Evolutionary conservation across 2,888 invertebrate genomes (phyloP).

Genomic region (Oscheius sp.): DNA sequence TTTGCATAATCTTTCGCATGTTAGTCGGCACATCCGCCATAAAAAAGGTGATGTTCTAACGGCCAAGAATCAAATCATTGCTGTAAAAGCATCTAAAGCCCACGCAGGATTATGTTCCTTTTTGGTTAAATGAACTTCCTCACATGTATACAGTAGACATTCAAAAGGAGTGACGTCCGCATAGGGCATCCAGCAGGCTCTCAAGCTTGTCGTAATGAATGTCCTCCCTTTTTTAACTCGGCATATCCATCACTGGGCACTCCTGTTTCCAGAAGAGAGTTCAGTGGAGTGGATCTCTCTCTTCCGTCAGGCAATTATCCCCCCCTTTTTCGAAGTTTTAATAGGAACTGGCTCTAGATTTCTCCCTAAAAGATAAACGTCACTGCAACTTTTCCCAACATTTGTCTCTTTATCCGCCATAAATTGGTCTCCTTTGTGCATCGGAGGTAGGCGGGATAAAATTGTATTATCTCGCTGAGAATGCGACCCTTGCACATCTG

Average conservation of each 20-base stretch:
- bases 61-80: too few relatives aligned
- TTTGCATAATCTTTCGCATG: too few relatives aligned
- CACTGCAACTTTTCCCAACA: neutral
- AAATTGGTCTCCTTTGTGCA: neutral
- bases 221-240: neutral
- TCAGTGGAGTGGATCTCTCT: neutral
- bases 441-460: conserved; percentile 29
- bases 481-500: conserved; percentile 29
- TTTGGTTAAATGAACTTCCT: too few relatives aligned
- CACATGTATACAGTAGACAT: too few relatives aligned
- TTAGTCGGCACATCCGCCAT: too few relatives aligned
- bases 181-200: too few relatives aligned
- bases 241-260: conserved; percentile 14
- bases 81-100: too few relatives aligned
- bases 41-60: too few relatives aligned
- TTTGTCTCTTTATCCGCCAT: conserved; percentile 5
- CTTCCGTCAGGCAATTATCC: neutral
- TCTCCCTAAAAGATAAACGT: neutral
- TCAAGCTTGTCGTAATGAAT: conserved; percentile 14
- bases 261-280: neutral
- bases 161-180: too few relatives aligned
- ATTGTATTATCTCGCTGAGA: conserved; percentile 30
- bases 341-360: neutral
- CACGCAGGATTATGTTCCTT: too few relatives aligned
- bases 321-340: neutral